Conservation (phyloP, 2,888 invertebrate species). For the Dermolepida albohirtum region DNA sequence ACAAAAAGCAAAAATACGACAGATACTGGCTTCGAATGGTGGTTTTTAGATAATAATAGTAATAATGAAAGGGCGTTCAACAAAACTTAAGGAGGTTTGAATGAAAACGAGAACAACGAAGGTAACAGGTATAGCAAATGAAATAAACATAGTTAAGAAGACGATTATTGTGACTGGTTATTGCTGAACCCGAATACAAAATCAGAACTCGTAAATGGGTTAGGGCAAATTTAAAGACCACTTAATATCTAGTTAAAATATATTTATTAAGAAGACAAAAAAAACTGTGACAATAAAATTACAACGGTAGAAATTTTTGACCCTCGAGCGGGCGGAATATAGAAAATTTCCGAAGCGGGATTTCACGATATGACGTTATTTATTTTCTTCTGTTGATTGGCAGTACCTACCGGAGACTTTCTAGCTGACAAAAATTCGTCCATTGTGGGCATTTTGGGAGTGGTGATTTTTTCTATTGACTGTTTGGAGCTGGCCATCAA, state of each 20-base stretch:
- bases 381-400: conserved; percentile 45
- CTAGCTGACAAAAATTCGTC: conserved; percentile 67
- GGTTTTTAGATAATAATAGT: no score
- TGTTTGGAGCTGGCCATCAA: conserved; percentile 34
- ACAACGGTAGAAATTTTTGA: conserved; percentile 4
- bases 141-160: no score
- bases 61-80: no score
- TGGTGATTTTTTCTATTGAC: conserved; percentile 46
- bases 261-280: conserved; percentile 17
- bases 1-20: no score
- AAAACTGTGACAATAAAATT: conserved; percentile 5
- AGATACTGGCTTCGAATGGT: no score
- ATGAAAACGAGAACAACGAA: no score
- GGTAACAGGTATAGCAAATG: no score
- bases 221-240: background rate
- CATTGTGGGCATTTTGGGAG: conserved; percentile 66
- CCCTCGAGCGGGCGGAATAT: background rate
- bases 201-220: no score
- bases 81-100: no score
- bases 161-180: no score
- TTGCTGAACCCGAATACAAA: no score
- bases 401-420: conserved; percentile 60
- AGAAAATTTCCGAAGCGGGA: background rate
- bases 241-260: conserved; percentile 1
- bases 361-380: conserved; percentile 43